Conservation (phyloP, 2,888 invertebrate species). For the Erebia ligea region DNA sequence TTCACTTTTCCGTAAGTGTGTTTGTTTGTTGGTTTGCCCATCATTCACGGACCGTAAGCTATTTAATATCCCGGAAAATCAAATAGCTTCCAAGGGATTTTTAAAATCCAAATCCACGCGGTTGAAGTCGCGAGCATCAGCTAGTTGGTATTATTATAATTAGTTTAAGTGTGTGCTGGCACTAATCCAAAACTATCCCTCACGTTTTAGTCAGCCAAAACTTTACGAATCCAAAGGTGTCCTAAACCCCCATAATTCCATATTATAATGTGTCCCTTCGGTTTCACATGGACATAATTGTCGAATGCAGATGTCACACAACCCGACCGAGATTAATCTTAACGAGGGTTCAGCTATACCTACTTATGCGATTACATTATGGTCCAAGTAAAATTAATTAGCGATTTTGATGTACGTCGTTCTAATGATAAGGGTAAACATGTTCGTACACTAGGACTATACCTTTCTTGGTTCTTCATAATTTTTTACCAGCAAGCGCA, state of each 20-base stretch:
- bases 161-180: background rate
- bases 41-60: no score
- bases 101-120: no score
- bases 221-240: slow-evolving; percentile 3
- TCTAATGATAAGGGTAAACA: no score
- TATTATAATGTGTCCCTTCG: slow-evolving; percentile 38
- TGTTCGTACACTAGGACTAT: no score
- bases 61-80: no score
- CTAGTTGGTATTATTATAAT: background rate
- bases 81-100: no score
- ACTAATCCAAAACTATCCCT: background rate
- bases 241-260: slow-evolving; percentile 21
- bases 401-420: slow-evolving; percentile 1
- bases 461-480: no score
- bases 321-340: slow-evolving; percentile 76
- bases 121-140: no score
- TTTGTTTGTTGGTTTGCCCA: no score
- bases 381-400: slow-evolving; percentile 42
- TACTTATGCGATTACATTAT: slow-evolving; percentile 57
- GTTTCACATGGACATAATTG: slow-evolving; percentile 76
- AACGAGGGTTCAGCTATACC: slow-evolving; percentile 75
- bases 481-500: no score
- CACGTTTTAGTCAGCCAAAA: background rate
- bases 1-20: no score
- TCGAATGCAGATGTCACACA: slow-evolving; percentile 77